phyloP scores from a whole-genome alignment of 2,888 invertebrate species.

The Emmelina monodactyla region DNA sequence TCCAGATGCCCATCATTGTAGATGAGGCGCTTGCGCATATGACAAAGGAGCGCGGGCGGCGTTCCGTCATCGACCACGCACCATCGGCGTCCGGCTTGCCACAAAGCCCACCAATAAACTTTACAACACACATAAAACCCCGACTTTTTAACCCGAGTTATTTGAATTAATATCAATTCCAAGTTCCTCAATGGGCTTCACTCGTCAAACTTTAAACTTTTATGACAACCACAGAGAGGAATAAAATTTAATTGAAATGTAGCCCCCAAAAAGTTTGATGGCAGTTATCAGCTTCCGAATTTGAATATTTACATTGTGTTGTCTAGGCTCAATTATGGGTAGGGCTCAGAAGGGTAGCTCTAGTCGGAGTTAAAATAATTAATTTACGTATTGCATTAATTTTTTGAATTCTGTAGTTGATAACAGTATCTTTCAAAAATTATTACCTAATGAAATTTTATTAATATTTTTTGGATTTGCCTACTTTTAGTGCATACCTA shows the following conservation, averaged over 20 bases:
- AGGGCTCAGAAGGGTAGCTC: background rate
- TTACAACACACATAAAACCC: constrained; percentile 64
- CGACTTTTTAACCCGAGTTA: constrained; percentile 66
- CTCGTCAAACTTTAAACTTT: constrained; percentile 65
- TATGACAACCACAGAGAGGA: constrained; percentile 60
- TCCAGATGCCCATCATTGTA: background rate
- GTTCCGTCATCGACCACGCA: constrained; percentile 38
- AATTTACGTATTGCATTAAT: too few species aligned
- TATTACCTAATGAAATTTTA: too few species aligned
- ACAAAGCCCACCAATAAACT: constrained; percentile 65
- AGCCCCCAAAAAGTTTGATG: constrained; percentile 58
- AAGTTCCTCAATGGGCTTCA: constrained; percentile 66
- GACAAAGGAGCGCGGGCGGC: background rate
- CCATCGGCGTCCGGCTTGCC: constrained; percentile 59
- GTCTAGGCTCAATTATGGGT: constrained; percentile 16
- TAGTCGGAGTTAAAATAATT: too few species aligned
- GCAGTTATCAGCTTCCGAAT: constrained; percentile 65
- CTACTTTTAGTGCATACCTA: too few species aligned
- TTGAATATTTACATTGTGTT: constrained; percentile 60
- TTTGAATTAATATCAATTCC: constrained; percentile 67
- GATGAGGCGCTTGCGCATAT: background rate
- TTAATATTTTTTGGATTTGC: too few species aligned
- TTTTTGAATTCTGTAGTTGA: too few species aligned
- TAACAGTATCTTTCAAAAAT: too few species aligned
- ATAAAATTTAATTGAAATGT: constrained; percentile 67